Base-by-base conservation (phyloP, 2,113 vertebrate genomes). In the Tetraodon nigroviridis region DNA sequence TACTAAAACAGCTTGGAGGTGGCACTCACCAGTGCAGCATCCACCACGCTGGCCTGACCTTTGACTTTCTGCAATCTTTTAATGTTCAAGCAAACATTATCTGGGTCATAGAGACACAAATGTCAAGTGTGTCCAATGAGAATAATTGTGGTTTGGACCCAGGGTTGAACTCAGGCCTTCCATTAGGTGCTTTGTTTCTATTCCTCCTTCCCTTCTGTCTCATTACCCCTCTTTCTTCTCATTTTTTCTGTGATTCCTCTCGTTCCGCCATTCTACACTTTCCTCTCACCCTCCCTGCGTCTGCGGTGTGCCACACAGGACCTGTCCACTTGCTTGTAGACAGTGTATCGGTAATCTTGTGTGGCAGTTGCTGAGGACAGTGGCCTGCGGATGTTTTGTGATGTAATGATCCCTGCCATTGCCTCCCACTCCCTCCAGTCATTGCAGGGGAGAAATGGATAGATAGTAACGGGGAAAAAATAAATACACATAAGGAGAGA, bases 331-430 rank as follows among this genome's bases (percentile, higher is more conserved):
- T 40, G 66, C 61, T 77, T 71, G 48, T n/a, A 73, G 40, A 17
- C 14, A 67, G 52, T 15, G 11, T 21, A 73, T 68, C 54, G 52
- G 19, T 92, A 83, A 93, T 82, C 7, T 29, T 69, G 54, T 66
- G 67, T 90, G 89, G 75, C 90, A 91, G 85, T 68, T 69, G 80
- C 86, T 47, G 70, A 86, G 83, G 73, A 70, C 83, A 63, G 61
- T 86, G 79, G 82, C 87, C 76, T 62, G 22, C 45, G 68, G 79
- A 78, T 70, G 10, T 51, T 84, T 64, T 81, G 69, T 86, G 84
- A 78, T 86, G 84, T 74, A 67, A 84, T 84, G 68, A 87, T 86
- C 85, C 88, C 74, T 83, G 67, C 79, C 69, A 71, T 83, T 65
- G 73, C 79, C 80, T 86, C 71, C 86, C 72, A 70, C 67, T 64